These are phyloP conservation scores for Rutilus rutilus DNA, from an alignment of 2,113 vertebrate genomes.

Conservation along the genomic window DNA sequence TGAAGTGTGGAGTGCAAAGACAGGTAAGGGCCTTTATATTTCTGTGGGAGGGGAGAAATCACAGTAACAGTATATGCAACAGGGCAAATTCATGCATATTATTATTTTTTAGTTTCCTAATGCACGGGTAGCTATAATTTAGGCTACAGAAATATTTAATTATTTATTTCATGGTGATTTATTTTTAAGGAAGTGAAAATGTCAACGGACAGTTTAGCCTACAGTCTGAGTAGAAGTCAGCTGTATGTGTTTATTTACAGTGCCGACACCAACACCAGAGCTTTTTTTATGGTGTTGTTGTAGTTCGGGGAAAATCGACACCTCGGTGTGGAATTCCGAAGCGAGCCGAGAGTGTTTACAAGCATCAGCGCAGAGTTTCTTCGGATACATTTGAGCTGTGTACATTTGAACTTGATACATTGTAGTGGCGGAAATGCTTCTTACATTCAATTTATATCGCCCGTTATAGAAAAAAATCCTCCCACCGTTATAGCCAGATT, in stretches of 20 bases:
- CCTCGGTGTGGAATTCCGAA: slow-evolving; percentile 40
- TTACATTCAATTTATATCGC: not conserved
- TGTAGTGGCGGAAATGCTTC: slow-evolving; percentile 15
- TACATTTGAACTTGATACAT: slow-evolving; percentile 29
- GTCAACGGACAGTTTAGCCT: not conserved
- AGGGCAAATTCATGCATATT: slow-evolving; percentile 5
- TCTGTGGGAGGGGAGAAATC: not conserved
- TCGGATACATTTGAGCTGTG: not conserved
- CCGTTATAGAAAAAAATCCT: not conserved
- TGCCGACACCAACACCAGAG: not conserved
- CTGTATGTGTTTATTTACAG: slow-evolving; percentile 31
- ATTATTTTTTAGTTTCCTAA: not conserved
- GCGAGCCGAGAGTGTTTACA: slow-evolving; percentile 39
- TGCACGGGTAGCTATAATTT: not conserved
- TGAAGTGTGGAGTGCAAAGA: slow-evolving; percentile 67
- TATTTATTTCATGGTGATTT: not conserved
- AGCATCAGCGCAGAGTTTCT: not conserved
- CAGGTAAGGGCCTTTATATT: slow-evolving; percentile 64
- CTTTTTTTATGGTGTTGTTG: slow-evolving; percentile 31
- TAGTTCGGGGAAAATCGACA: slow-evolving; percentile 31
- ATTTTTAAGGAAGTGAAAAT: slow-evolving; percentile 18
- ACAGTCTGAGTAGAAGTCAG: not conserved
- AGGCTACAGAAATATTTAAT: not conserved
- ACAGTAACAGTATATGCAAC: slow-evolving; percentile 24
- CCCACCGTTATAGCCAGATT: not conserved